Percentiles rank a stretch among this genome's conserved stretches.
phyloP scores from a whole-genome alignment of 2,113 vertebrate genomes.

The Corythoichthys intestinalis region DNA sequence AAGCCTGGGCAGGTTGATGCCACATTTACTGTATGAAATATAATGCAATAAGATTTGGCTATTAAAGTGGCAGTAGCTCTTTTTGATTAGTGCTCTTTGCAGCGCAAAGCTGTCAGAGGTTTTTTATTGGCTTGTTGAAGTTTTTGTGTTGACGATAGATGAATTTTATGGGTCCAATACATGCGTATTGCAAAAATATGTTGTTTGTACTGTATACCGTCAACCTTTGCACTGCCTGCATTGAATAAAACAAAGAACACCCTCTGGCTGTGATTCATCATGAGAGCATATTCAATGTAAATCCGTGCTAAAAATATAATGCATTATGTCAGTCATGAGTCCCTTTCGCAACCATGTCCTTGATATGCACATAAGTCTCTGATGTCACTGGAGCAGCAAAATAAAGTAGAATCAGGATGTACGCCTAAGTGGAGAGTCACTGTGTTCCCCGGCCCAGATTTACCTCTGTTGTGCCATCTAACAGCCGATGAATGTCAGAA shows the following conservation, averaged over 20 bases:
- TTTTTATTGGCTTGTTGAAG: slow-evolving; percentile 36
- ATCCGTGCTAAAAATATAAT: background rate
- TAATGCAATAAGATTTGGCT: slow-evolving; percentile 66
- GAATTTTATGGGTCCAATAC: slow-evolving; percentile 36
- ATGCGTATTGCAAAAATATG: slow-evolving; percentile 12
- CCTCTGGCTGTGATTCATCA: background rate
- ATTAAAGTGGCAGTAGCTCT: slow-evolving; percentile 66
- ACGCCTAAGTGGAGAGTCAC: slow-evolving; percentile 38
- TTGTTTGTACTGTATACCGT: slow-evolving; percentile 22
- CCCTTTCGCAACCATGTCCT: slow-evolving; percentile 2
- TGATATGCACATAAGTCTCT: slow-evolving; percentile 15
- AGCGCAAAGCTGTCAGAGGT: slow-evolving; percentile 62
- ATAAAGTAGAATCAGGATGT: slow-evolving; percentile 28
- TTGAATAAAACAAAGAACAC: slow-evolving; percentile 9
- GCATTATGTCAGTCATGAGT: background rate
- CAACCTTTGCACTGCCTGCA: background rate
- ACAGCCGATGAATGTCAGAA: slow-evolving; percentile 65
- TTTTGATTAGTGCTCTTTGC: slow-evolving; percentile 56
- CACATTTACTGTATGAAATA: slow-evolving; percentile 72
- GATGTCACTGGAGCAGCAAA: slow-evolving; percentile 30
- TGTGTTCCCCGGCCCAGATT: slow-evolving; percentile 28
- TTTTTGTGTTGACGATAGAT: slow-evolving; percentile 35
- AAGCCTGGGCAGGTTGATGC: slow-evolving; percentile 60
- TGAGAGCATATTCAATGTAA: background rate
- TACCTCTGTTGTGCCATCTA: slow-evolving; percentile 50